Evolutionary conservation across 2,888 invertebrate species (phyloP).

Genomic region (Coelinius sp.): DNA sequence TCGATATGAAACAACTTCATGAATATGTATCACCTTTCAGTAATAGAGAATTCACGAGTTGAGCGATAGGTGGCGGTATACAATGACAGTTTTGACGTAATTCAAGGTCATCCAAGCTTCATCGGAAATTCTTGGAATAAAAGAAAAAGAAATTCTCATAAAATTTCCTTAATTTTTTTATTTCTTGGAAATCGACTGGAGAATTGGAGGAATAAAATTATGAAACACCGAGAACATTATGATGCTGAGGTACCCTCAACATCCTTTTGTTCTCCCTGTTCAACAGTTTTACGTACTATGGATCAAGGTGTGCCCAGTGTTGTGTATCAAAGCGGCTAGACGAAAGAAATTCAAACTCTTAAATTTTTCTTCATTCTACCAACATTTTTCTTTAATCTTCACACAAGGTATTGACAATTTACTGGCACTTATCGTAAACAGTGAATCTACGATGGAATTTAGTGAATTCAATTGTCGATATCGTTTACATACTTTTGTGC

Average conservation of each 20-base stretch:
- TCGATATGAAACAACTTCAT: too few relatives aligned
- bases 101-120: too few relatives aligned
- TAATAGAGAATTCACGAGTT: too few relatives aligned
- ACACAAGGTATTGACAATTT: background rate
- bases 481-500: background rate
- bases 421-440: slow-evolving; percentile 21
- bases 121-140: too few relatives aligned
- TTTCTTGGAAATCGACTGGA: too few relatives aligned
- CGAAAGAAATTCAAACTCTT: slow-evolving; percentile 15
- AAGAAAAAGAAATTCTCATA: too few relatives aligned
- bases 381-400: background rate
- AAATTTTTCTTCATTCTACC: background rate
- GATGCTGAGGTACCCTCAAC: background rate
- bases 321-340: slow-evolving; percentile 15
- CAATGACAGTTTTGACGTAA: too few relatives aligned
- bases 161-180: too few relatives aligned
- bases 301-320: slow-evolving; percentile 20
- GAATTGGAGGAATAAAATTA: too few relatives aligned
- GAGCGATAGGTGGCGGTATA: too few relatives aligned
- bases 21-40: too few relatives aligned
- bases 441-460: slow-evolving; percentile 14
- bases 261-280: background rate
- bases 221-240: background rate
- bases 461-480: background rate
- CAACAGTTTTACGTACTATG: background rate